A percentile compares a stretch with the other conserved stretches of the same genome.
Evolutionary conservation across 1,140 invertebrate species (phyloP).

Genomic region (Lepidostoma basale): DNA sequence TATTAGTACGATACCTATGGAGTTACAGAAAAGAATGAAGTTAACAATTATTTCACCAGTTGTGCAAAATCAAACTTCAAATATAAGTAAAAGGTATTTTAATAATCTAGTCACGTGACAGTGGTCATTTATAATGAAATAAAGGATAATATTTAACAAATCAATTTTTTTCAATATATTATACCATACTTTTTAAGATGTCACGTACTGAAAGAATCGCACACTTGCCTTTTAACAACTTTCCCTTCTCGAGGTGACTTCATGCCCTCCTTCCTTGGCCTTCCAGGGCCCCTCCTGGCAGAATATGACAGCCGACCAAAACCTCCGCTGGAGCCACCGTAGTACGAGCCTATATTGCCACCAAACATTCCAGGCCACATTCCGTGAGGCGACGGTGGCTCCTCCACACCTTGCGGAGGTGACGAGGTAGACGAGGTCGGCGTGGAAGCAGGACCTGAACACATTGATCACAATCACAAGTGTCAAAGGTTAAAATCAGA

Average conservation of each 20-base stretch:
- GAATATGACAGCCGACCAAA: slow-evolving; percentile 64
- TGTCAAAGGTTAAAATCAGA: slow-evolving; percentile 5
- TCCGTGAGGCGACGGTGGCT: slow-evolving; percentile 49
- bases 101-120: no score
- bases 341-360: slow-evolving; percentile 54
- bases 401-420: slow-evolving; percentile 56
- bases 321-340: slow-evolving; percentile 44
- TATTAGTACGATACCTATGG: slow-evolving; percentile 57
- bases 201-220: no score
- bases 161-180: no score
- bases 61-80: no score
- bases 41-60: neutral
- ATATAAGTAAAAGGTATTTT: no score
- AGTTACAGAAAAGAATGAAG: neutral
- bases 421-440: slow-evolving; percentile 64
- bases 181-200: neutral
- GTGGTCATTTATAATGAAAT: no score
- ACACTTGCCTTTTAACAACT: slow-evolving; percentile 54
- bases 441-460: slow-evolving; percentile 60
- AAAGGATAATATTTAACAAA: no score
- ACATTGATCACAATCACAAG: neutral
- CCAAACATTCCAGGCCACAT: slow-evolving; percentile 51
- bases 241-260: slow-evolving; percentile 56
- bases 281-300: slow-evolving; percentile 70
- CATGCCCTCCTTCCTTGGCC: slow-evolving; percentile 72